Conservation (phyloP, 92 coral and sea anemone species). For the Bergia sp. region DNA sequence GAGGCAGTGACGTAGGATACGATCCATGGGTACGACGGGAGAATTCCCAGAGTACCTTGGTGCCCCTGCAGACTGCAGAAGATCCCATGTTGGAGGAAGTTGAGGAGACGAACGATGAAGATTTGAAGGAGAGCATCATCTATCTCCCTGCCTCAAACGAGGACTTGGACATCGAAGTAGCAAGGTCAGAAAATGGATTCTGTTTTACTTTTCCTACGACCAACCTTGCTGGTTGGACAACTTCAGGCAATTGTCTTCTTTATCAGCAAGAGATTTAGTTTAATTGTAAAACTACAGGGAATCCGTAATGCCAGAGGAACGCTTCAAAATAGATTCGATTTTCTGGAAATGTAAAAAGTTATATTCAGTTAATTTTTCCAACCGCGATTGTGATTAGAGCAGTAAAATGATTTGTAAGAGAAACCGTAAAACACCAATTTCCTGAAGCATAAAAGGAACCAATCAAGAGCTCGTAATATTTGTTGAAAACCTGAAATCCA, state of each 20-base stretch:
- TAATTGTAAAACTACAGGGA: not conserved
- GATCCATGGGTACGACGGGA: conserved; percentile 51
- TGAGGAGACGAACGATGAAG: conserved; percentile 68
- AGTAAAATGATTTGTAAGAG: not conserved
- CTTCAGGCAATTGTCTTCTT: not conserved
- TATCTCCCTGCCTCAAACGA: conserved; percentile 89
- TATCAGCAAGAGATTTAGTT: not conserved
- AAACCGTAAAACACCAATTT: not conserved
- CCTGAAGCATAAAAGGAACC: not conserved
- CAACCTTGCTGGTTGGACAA: not conserved
- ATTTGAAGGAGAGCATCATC: conserved; percentile 79
- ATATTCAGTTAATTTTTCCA: not conserved
- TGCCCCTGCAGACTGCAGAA: conserved; percentile 64
- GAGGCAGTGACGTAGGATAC: conserved; percentile 75
- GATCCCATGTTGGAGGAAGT: conserved; percentile 76
- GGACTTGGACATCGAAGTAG: conserved; percentile 87
- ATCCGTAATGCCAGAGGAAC: not conserved
- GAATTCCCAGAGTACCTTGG: conserved; percentile 53
- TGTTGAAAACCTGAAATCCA: too few species aligned
- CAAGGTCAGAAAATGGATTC: conserved; percentile 65
- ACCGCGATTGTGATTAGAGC: not conserved
- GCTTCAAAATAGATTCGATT: not conserved
- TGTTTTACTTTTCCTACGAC: not conserved
- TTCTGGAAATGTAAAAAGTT: not conserved
- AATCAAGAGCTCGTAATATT: not conserved